Evolutionary conservation across 2,888 invertebrate genomes (phyloP).

Genomic region (Monochamus alternatus): DNA sequence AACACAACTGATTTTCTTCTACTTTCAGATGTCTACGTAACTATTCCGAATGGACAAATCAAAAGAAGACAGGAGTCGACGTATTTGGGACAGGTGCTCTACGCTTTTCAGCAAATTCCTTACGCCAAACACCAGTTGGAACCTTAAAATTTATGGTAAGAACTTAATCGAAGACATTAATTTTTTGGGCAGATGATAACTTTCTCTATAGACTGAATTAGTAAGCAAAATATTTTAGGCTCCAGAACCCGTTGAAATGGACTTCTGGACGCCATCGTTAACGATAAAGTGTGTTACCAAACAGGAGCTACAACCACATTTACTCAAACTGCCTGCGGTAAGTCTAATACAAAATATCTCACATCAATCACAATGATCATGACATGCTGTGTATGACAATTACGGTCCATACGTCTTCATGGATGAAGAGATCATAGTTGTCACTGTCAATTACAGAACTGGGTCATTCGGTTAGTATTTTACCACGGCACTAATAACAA

Average conservation of each 20-base stretch:
- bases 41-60: conserved; percentile 42
- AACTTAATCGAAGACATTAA: background rate
- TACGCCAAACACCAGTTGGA: conserved; percentile 46
- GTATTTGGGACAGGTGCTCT: conserved; percentile 33
- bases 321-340: conserved; percentile 46
- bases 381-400: conserved; percentile 56
- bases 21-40: conserved; percentile 25
- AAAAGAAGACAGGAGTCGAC: conserved; percentile 29
- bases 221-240: conserved; percentile 2
- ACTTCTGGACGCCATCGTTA: conserved; percentile 39
- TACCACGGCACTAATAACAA: too few relatives aligned
- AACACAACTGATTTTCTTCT: background rate
- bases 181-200: background rate
- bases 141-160: conserved; percentile 43
- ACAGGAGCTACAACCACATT: background rate
- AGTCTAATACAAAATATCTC: conserved; percentile 7
- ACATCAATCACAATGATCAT: too few relatives aligned
- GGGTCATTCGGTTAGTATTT: conserved; percentile 54
- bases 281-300: conserved; percentile 44
- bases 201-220: too few relatives aligned
- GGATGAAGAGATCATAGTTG: conserved; percentile 60
- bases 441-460: conserved; percentile 57
- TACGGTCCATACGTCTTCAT: conserved; percentile 65
- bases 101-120: conserved; percentile 45
- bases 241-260: conserved; percentile 47